Percentiles rank a stretch among this genome's conserved stretches.
These are phyloP conservation scores for Chondrosia reniformis DNA, from an alignment of 37 sponge, comb jelly and placozoan species.

Conservation along the genomic window DNA sequence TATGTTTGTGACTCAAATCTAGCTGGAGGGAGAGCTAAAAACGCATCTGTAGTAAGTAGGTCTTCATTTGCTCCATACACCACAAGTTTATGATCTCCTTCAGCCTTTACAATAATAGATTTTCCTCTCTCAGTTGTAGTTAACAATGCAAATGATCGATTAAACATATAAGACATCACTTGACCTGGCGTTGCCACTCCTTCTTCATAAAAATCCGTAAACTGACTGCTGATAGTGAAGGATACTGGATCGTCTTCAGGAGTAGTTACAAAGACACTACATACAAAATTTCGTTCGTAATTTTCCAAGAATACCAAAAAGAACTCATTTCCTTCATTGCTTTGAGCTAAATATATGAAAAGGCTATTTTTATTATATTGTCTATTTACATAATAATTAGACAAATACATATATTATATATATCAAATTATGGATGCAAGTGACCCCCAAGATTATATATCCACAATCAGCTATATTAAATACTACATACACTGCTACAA, in stretches of 20 bases:
- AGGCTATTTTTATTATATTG: no score
- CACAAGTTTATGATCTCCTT: not conserved
- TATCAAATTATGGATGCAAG: no score
- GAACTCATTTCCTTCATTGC: not conserved
- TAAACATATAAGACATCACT: not conserved
- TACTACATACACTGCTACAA: no score
- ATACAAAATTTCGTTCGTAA: not conserved
- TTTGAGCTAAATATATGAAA: not conserved
- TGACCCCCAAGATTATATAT: no score
- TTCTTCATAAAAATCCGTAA: no score
- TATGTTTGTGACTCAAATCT: not conserved
- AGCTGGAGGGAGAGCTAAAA: slow-evolving; percentile 35
- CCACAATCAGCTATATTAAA: no score
- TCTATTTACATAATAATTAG: no score
- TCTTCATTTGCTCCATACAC: slow-evolving; percentile 39
- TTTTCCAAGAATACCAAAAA: not conserved
- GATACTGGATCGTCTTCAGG: not conserved
- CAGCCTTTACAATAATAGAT: not conserved
- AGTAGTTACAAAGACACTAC: not conserved
- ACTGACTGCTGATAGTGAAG: not conserved
- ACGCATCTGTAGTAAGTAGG: slow-evolving; percentile 23
- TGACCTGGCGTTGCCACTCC: no score
- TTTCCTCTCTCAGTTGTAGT: not conserved
- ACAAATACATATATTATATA: no score
- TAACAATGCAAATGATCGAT: not conserved